Evolutionary conservation across 1,140 invertebrate genomes (phyloP).

Genomic region (Prorops nasuta): DNA sequence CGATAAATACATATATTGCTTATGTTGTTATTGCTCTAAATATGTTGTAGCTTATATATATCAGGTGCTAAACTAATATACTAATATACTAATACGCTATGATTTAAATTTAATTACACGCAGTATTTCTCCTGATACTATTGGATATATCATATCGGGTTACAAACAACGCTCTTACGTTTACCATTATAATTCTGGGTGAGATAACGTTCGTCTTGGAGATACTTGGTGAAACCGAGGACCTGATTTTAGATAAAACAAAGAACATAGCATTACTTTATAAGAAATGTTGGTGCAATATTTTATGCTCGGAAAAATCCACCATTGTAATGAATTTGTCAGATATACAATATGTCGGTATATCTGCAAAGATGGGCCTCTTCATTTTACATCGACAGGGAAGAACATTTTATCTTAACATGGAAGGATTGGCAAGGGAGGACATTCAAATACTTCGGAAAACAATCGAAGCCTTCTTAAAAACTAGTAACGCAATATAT

Average conservation of each 20-base stretch:
- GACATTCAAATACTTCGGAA: conserved; percentile 29
- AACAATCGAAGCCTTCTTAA: conserved; percentile 29
- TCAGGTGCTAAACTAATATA: too few species aligned
- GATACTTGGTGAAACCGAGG: conserved; percentile 34
- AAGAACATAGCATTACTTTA: conserved; percentile 26
- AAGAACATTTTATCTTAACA: conserved; percentile 22
- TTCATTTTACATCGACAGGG: conserved; percentile 31
- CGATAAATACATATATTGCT: too few species aligned
- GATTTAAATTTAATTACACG: too few species aligned
- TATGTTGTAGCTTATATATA: too few species aligned
- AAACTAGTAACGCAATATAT: too few species aligned
- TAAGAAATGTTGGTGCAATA: conserved; percentile 33
- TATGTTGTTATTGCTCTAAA: too few species aligned
- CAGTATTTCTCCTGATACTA: too few species aligned
- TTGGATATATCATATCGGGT: conserved; percentile 20
- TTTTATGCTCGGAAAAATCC: conserved; percentile 16
- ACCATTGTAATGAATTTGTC: conserved; percentile 21
- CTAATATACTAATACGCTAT: too few species aligned
- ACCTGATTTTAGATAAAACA: conserved; percentile 30
- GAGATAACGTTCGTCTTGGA: conserved; percentile 35
- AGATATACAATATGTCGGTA: conserved; percentile 34
- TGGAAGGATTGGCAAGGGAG: conserved; percentile 23
- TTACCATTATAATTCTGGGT: conserved; percentile 23
- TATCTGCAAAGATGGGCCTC: conserved; percentile 26
- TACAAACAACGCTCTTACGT: conserved; percentile 22